Conservation (phyloP, 2,113 vertebrate species). For the Calidris pugnax region DNA sequence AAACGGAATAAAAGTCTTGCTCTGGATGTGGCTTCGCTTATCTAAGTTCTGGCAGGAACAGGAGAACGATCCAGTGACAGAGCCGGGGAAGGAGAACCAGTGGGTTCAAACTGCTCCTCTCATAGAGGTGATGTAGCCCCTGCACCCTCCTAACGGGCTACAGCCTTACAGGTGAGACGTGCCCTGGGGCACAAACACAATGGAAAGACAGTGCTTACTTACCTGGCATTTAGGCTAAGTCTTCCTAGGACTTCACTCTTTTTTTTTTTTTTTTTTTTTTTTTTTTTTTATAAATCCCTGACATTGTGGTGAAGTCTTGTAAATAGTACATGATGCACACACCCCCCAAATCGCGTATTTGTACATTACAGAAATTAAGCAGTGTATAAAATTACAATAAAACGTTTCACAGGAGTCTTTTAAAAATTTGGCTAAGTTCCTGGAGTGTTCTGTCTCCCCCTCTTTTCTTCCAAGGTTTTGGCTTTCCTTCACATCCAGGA, state of each 20-base stretch:
- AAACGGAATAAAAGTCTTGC: neutral
- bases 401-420: slow-evolving; percentile 45
- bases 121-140: slow-evolving; percentile 45
- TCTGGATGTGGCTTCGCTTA: slow-evolving; percentile 16
- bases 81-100: neutral
- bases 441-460: neutral
- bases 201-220: neutral
- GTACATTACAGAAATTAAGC: slow-evolving; percentile 67
- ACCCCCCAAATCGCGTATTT: slow-evolving; percentile 16
- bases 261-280: neutral
- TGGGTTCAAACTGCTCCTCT: slow-evolving; percentile 27
- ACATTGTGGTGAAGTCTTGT: slow-evolving; percentile 66
- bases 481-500: neutral
- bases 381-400: slow-evolving; percentile 72
- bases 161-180: neutral
- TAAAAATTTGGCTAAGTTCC: neutral
- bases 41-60: neutral
- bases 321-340: slow-evolving; percentile 61
- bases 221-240: neutral
- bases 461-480: neutral
- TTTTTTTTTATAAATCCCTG: neutral
- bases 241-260: slow-evolving; percentile 19
- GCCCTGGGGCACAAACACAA: neutral
- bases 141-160: neutral
- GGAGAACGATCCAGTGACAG: neutral